phyloP scores from a whole-genome alignment of 2,888 invertebrate species.

The Oegoconia quadripuncta region DNA sequence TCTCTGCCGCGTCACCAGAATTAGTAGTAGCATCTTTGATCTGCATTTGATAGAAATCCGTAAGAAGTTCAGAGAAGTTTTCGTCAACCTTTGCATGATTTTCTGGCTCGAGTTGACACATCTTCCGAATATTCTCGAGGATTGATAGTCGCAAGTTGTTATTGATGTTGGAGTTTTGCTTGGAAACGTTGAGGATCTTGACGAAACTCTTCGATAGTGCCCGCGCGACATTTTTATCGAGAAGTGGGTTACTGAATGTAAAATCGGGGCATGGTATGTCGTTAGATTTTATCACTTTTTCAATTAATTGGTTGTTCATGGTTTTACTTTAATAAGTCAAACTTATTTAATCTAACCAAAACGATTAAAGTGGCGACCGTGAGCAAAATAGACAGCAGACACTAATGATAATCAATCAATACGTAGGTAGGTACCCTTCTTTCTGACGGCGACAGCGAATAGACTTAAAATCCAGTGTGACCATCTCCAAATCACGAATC shows the following conservation, averaged over 20 bases:
- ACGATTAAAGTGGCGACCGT: too few relatives aligned
- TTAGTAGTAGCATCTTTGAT: conserved; percentile 18
- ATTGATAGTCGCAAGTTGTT: conserved; percentile 48
- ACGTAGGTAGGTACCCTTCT: too few relatives aligned
- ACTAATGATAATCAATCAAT: too few relatives aligned
- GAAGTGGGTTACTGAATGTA: conserved; percentile 50
- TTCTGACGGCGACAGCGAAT: too few relatives aligned
- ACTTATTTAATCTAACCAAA: too few relatives aligned
- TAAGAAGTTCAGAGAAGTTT: conserved; percentile 37
- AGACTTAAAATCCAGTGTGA: too few relatives aligned
- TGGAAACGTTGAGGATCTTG: conserved; percentile 48
- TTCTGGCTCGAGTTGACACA: conserved; percentile 48
- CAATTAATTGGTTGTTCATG: conserved; percentile 57
- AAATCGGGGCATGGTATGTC: conserved; percentile 46
- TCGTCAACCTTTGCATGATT: conserved; percentile 50
- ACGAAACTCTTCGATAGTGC: conserved; percentile 58
- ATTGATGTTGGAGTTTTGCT: conserved; percentile 42
- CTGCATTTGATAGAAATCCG: conserved; percentile 38
- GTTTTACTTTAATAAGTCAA: neutral
- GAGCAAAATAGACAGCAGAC: too few relatives aligned
- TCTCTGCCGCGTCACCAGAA: conserved; percentile 25
- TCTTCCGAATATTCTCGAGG: conserved; percentile 52
- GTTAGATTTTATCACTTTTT: conserved; percentile 50
- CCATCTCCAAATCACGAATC: too few relatives aligned
- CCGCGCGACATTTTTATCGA: conserved; percentile 53